Evolutionary conservation across 2,888 invertebrate species (phyloP), one percentile per base, ranked within the genome.

Genomic region (Phyllotreta striolata): DNA sequence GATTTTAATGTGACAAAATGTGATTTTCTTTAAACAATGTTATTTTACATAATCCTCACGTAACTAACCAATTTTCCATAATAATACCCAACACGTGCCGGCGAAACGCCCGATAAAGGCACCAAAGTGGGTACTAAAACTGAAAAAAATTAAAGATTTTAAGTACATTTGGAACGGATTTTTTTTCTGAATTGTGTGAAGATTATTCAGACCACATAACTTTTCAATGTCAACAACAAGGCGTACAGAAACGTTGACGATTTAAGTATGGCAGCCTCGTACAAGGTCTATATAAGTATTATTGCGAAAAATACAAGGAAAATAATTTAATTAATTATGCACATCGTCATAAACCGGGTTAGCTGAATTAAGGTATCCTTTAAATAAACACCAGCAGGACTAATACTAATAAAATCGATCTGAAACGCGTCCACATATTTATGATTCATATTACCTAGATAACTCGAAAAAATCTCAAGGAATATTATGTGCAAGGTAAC

Each of bases 131-230:
- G 13, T 13, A 24, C 9, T 24, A 51, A 64, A 57, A 64, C 46
- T 66, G 24, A 24, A 24, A 24, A 24, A 24, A 24, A 24, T 24
- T 24, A 24, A 24, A 24, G 4, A 24, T 24, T 24, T 24, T 24
- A 24, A 1, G 24, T 24, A 24, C 24, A 24, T 24, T 24, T 24
- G 24, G 24, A 24, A 24, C 24, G 4, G 24, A 24, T 24, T 24
- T 24, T 3, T 64, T 62, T 64, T 64, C 54, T 57, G 55, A 63
- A 66, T 59, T 47, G 64, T 47, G 64, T 41, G 34, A 62, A 54
- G 59, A 66, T 69, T 70, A 73, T 73, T 72, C 73, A 72, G 69
- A 67, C 66, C 72, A 66, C 73, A 71, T 70, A 67, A 61, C 54
- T 52, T 67, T 68, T 68, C 73, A 73, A 73, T 73, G 73, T 62